Evolutionary conservation across 2,113 vertebrate species (phyloP).

Genomic region (Cavia porcellus): DNA sequence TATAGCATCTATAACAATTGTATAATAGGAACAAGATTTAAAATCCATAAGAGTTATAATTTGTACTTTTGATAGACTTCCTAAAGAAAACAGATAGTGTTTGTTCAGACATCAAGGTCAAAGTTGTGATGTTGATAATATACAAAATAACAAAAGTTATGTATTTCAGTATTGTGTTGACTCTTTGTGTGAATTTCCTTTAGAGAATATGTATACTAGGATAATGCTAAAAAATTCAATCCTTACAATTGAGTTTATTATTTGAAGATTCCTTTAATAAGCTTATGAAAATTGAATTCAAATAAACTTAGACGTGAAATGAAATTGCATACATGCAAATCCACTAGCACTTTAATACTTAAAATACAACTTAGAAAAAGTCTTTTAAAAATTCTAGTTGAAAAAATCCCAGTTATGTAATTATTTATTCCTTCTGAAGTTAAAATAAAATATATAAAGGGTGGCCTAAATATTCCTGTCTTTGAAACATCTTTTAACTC

Average conservation of each 20-base stretch:
- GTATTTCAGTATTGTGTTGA: background rate
- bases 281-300: background rate
- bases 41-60: constrained; percentile 15
- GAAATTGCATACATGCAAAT: background rate
- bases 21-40: background rate
- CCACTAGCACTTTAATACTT: background rate
- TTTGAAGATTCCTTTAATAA: constrained; percentile 9
- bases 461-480: background rate
- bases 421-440: constrained; percentile 47
- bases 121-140: background rate
- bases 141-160: background rate
- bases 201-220: background rate
- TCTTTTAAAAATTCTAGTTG: background rate
- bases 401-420: background rate
- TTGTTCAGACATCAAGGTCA: constrained; percentile 20
- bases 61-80: background rate
- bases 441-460: constrained; percentile 24
- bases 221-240: constrained; percentile 37
- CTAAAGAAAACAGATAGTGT: background rate
- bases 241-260: constrained; percentile 1
- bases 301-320: constrained; percentile 16
- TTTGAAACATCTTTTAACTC: constrained; percentile 43
- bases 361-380: background rate
- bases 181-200: constrained; percentile 48
- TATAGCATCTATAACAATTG: background rate